phyloP scores from a whole-genome alignment of 2,888 invertebrate genomes.

The Drosophila robusta region DNA sequence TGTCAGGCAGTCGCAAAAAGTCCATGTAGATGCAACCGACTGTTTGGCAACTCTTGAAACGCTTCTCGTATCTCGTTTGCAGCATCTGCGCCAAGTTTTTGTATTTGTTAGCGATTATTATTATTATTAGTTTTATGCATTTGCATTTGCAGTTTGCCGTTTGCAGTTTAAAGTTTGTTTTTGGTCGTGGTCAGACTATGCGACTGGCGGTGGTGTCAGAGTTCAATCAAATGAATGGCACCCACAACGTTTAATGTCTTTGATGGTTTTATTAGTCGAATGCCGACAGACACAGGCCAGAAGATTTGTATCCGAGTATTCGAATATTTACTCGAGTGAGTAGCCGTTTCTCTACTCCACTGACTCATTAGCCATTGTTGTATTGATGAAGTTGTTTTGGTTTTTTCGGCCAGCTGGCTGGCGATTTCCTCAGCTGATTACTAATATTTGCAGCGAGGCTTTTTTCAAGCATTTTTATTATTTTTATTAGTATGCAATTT shows the following conservation, averaged over 20 bases:
- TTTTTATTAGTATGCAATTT: conserved; percentile 69
- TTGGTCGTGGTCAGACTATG: conserved; percentile 55
- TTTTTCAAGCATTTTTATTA: conserved; percentile 52
- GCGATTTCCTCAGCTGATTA: conserved; percentile 67
- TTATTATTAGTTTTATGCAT: conserved; percentile 64
- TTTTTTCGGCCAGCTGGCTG: conserved; percentile 57
- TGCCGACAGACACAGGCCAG: conserved; percentile 65
- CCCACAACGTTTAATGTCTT: conserved; percentile 79
- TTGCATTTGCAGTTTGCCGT: conserved; percentile 35
- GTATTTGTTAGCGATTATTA: conserved; percentile 66
- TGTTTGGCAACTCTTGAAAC: conserved; percentile 55
- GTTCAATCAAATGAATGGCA: conserved; percentile 80
- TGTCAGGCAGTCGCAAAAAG: conserved; percentile 38
- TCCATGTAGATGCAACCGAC: conserved; percentile 37
- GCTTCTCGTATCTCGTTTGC: conserved; percentile 67
- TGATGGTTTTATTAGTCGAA: conserved; percentile 78
- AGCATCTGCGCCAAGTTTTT: conserved; percentile 60
- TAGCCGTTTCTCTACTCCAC: conserved; percentile 41
- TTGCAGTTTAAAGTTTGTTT: conserved; percentile 39
- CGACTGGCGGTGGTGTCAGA: conserved; percentile 59
- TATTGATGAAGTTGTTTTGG: conserved; percentile 72
- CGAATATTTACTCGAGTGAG: conserved; percentile 28
- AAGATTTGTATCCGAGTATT: conserved; percentile 37
- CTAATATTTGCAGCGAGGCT: conserved; percentile 63
- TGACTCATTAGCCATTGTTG: conserved; percentile 77